A percentile compares a stretch with the other conserved stretches of the same genome.
These are phyloP conservation scores for Anoura caudifer DNA, from an alignment of 2,113 vertebrate species.

Conservation along the genomic window DNA sequence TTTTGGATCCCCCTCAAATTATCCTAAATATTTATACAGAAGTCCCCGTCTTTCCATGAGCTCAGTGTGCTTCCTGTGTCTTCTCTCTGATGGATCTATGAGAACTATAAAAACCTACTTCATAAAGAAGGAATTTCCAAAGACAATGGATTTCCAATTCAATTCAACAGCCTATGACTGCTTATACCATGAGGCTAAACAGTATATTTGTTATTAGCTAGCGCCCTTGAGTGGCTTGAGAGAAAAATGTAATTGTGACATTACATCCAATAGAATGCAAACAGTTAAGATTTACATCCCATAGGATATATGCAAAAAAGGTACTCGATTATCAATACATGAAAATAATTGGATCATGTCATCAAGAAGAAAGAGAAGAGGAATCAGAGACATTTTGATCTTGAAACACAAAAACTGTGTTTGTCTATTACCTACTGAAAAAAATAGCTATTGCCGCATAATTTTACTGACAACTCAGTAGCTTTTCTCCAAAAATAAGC, in stretches of 20 bases:
- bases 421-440: not conserved
- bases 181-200: not conserved
- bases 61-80: not conserved
- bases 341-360: not conserved
- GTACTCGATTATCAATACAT: not conserved
- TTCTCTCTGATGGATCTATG: not conserved
- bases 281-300: not conserved
- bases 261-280: not conserved
- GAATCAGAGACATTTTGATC: not conserved
- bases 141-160: not conserved
- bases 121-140: slow-evolving; percentile 1
- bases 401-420: not conserved
- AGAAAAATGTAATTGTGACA: not conserved
- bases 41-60: not conserved
- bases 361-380: slow-evolving; percentile 10
- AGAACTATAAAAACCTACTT: not conserved
- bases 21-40: not conserved
- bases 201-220: not conserved
- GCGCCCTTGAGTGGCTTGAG: not conserved
- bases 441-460: not conserved
- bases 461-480: not conserved
- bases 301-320: not conserved
- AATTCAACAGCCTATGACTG: not conserved
- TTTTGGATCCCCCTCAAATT: not conserved
- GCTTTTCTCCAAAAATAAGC: not conserved